Percentiles rank a stretch among this genome's conserved stretches.
phyloP scores from a whole-genome alignment of 1,140 invertebrate species.

The Orchesella cincta region DNA sequence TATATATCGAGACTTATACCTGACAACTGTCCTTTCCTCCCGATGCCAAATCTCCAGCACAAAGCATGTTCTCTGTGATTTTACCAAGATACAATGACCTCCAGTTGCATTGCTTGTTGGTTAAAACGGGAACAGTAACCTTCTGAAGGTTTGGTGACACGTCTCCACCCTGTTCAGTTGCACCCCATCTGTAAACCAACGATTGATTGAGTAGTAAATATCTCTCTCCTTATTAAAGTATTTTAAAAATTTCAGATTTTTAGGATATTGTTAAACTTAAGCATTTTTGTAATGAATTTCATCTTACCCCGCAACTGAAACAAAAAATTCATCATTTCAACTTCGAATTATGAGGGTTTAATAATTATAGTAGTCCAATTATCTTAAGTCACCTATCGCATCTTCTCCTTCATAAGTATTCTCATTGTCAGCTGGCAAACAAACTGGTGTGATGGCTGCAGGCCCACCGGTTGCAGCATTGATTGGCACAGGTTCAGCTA shows the following conservation, averaged over 20 bases:
- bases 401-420: conserved; percentile 24
- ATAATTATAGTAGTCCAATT: background rate
- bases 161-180: conserved; percentile 20
- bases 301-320: conserved; percentile 7
- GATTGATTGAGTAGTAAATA: background rate
- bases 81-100: conserved; percentile 13
- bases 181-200: background rate
- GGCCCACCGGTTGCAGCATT: no score
- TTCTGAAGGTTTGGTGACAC: conserved; percentile 36
- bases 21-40: conserved; percentile 33
- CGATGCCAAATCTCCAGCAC: background rate
- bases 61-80: conserved; percentile 12
- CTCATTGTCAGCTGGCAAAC: conserved; percentile 30
- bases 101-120: conserved; percentile 36
- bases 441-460: conserved; percentile 25
- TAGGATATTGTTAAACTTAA: background rate
- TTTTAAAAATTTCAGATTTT: background rate
- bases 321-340: no score
- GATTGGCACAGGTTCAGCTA: no score
- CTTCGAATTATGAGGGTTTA: background rate
- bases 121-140: conserved; percentile 30
- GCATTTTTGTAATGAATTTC: no score
- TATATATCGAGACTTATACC: background rate
- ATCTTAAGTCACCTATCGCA: conserved; percentile 23
- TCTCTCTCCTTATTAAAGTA: conserved; percentile 16